Percentiles rank a stretch among this genome's conserved stretches.
These are phyloP conservation scores for Hassar affinis DNA, from an alignment of 2,113 vertebrate genomes.

Conservation along the genomic window DNA sequence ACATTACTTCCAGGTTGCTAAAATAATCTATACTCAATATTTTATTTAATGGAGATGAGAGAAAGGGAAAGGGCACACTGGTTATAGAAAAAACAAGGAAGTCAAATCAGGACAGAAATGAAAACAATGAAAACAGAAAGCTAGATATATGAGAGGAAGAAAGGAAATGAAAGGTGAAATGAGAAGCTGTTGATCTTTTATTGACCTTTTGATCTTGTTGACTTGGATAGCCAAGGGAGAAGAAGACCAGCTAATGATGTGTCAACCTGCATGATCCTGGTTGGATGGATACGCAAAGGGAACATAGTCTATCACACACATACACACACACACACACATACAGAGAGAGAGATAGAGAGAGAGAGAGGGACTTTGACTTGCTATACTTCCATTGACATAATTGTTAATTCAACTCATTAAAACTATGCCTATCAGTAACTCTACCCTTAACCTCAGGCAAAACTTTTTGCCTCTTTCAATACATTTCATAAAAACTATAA, in stretches of 20 bases:
- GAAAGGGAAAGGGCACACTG: neutral
- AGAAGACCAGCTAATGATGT: conserved; percentile 30
- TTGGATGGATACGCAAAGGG: conserved; percentile 6
- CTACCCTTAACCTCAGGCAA: no score
- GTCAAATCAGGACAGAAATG: conserved; percentile 16
- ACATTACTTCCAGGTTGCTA: neutral
- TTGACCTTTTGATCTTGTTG: conserved; percentile 7
- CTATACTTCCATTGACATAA: no score
- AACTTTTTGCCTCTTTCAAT: no score
- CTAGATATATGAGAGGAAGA: neutral
- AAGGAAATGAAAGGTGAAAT: conserved; percentile 31
- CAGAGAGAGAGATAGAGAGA: no score
- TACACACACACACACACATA: conserved; percentile 2
- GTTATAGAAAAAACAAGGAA: neutral
- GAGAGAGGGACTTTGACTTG: no score
- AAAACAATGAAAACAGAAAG: conserved; percentile 3
- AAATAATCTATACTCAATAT: conserved; percentile 16
- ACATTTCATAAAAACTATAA: no score
- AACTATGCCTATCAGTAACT: no score
- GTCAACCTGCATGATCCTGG: conserved; percentile 23
- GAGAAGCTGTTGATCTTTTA: conserved; percentile 27
- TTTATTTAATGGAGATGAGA: neutral
- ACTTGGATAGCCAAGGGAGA: conserved; percentile 1
- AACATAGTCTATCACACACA: neutral
- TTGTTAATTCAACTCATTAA: neutral